phyloP scores from a whole-genome alignment of 2,888 invertebrate genomes.

The Polymixis flavicincta region DNA sequence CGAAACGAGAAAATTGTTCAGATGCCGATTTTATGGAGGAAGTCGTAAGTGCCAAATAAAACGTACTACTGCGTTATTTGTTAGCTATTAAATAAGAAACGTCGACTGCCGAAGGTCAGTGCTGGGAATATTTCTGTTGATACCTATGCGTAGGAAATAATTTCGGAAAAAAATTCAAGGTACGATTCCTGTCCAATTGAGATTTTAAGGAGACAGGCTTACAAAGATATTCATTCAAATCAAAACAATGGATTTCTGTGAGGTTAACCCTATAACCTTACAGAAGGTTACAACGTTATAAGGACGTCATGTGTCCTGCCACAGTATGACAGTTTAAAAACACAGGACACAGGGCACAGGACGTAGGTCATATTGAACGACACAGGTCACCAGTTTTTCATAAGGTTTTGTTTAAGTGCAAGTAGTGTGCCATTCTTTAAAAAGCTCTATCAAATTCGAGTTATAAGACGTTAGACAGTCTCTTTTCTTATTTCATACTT shows the following conservation, averaged over 20 bases:
- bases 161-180: neutral
- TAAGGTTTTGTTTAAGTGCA: neutral
- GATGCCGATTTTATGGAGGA: constrained; percentile 37
- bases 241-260: no score
- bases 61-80: constrained; percentile 26
- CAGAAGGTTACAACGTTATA: no score
- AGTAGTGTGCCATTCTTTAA: neutral
- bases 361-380: neutral
- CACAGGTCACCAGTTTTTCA: neutral
- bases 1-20: constrained; percentile 18
- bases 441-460: neutral
- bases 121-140: neutral
- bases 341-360: neutral
- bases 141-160: neutral
- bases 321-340: neutral
- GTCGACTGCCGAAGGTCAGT: constrained; percentile 28
- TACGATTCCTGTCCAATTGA: neutral
- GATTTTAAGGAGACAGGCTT: neutral
- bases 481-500: neutral
- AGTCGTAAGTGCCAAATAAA: constrained; percentile 44
- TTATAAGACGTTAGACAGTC: neutral
- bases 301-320: neutral
- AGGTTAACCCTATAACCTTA: no score
- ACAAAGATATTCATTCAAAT: neutral
- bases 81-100: constrained; percentile 28